These are phyloP conservation scores for Selene dorsalis DNA, from an alignment of 2,797 vertebrate genomes.

Conservation along the genomic window DNA sequence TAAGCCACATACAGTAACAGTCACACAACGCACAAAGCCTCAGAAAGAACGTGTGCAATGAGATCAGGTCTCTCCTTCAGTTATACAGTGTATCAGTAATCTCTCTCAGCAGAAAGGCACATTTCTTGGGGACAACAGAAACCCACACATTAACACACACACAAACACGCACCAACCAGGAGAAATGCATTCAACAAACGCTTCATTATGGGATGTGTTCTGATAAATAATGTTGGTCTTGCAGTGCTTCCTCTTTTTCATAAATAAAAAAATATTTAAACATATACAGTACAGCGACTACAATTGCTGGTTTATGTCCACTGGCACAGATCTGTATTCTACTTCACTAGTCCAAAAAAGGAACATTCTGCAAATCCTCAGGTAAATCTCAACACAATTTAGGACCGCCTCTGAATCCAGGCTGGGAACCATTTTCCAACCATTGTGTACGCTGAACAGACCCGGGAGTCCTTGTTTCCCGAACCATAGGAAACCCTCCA, in stretches of 20 bases:
- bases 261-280: constrained; percentile 79
- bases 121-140: constrained; percentile 56
- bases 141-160: constrained; percentile 22
- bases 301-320: constrained; percentile 62
- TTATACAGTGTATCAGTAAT: constrained; percentile 79
- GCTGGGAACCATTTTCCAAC: neutral
- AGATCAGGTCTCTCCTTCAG: constrained; percentile 64
- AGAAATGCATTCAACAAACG: constrained; percentile 65
- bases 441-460: neutral
- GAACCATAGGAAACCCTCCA: constrained; percentile 46
- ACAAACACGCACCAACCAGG: constrained; percentile 47
- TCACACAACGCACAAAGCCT: constrained; percentile 62
- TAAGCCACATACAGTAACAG: constrained; percentile 63
- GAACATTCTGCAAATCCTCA: constrained; percentile 46
- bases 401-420: constrained; percentile 7
- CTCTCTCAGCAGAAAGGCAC: constrained; percentile 79
- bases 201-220: constrained; percentile 73
- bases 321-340: constrained; percentile 62
- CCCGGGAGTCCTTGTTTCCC: constrained; percentile 28
- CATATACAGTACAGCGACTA: constrained; percentile 78
- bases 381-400: constrained; percentile 27
- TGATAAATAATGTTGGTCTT: constrained; percentile 84
- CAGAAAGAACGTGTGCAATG: constrained; percentile 55
- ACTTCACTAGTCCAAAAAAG: constrained; percentile 62
- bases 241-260: constrained; percentile 83